These are phyloP conservation scores for Agapornis canus DNA, from an alignment of 2,797 vertebrate species.

Conservation along the genomic window DNA sequence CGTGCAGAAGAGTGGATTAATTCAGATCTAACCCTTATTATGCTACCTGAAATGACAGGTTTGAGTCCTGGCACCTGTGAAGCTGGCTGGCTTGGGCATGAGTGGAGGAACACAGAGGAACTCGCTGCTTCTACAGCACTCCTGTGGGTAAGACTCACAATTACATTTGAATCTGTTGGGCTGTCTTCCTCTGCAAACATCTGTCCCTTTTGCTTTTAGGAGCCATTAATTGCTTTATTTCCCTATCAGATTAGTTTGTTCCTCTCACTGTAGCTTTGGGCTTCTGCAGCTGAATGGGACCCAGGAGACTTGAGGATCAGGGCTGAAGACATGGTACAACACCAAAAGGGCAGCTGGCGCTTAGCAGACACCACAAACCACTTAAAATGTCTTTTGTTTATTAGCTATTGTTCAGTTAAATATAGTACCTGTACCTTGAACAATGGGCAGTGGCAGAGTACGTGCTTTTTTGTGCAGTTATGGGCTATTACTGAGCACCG, in stretches of 20 bases:
- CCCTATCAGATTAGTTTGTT: slow-evolving; percentile 2
- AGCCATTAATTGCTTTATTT: slow-evolving; percentile 22
- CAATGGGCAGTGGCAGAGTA: neutral
- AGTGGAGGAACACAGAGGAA: neutral
- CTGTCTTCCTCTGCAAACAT: neutral
- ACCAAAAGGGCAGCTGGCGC: neutral
- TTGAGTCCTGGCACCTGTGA: neutral
- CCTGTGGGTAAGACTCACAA: neutral
- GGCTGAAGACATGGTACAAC: neutral
- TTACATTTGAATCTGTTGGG: neutral
- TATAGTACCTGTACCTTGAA: neutral
- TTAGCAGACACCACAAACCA: neutral
- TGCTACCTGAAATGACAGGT: neutral
- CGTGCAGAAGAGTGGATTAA: neutral
- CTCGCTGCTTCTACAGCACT: neutral
- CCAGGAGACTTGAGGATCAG: neutral
- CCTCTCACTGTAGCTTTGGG: neutral
- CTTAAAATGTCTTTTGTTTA: slow-evolving; percentile 37
- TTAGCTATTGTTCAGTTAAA: slow-evolving; percentile 21
- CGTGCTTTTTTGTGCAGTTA: neutral
- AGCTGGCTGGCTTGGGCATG: neutral
- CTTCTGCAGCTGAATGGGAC: neutral
- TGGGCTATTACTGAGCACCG: rapidly evolving
- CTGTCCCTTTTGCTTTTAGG: neutral
- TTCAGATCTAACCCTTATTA: neutral